Percentiles rank a stretch among this genome's conserved stretches.
Conservation (phyloP, 2,888 invertebrate genomes). For the Agrochola lychnidis region DNA sequence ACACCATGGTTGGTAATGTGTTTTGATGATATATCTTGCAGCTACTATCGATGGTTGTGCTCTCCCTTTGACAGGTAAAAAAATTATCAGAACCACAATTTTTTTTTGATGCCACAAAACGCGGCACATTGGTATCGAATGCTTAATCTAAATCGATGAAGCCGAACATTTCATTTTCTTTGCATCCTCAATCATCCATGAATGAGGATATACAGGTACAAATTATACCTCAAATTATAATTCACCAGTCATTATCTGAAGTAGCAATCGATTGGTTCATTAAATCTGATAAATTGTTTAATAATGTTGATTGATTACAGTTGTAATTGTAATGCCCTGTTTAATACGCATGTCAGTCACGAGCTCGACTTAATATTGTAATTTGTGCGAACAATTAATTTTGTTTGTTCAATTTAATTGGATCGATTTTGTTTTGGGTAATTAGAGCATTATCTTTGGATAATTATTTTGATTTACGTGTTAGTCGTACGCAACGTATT, state of each 20-base stretch:
- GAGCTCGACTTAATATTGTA: slow-evolving; percentile 51
- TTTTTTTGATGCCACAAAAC: not conserved
- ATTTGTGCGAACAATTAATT: slow-evolving; percentile 57
- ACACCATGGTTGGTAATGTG: not conserved
- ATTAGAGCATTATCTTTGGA: slow-evolving; percentile 12
- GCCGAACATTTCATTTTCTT: slow-evolving; percentile 8
- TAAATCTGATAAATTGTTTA: slow-evolving; percentile 58
- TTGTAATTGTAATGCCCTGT: slow-evolving; percentile 58
- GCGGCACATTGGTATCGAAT: not conserved
- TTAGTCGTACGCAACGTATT: not conserved
- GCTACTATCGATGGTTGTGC: not conserved
- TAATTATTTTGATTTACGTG: not conserved
- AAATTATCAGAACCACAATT: no score
- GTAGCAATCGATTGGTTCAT: slow-evolving; percentile 55
- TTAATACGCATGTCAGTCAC: slow-evolving; percentile 59
- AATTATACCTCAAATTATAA: slow-evolving; percentile 42
- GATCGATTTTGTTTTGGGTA: slow-evolving; percentile 18
- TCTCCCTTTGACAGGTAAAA: not conserved
- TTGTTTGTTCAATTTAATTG: slow-evolving; percentile 55
- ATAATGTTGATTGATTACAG: slow-evolving; percentile 68
- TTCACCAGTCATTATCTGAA: slow-evolving; percentile 40
- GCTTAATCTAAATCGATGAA: slow-evolving; percentile 7
- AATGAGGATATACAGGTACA: slow-evolving; percentile 24
- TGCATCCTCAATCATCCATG: slow-evolving; percentile 18
- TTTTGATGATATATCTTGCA: not conserved